Base-by-base conservation (phyloP, 2,888 invertebrate genomes). In the Ochropleura leucogaster region DNA sequence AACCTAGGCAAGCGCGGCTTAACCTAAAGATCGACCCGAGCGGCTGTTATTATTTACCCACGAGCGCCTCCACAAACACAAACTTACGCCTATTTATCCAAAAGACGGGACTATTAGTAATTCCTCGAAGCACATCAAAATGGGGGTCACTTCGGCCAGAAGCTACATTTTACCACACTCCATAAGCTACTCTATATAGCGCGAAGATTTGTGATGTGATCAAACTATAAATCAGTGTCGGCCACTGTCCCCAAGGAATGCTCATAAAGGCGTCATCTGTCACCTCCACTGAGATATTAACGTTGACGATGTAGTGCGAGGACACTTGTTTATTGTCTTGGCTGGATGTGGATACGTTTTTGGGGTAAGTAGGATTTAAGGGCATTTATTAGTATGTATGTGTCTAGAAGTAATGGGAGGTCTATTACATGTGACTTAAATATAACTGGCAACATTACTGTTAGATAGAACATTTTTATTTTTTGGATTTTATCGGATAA, bases 251-350 rank as follows among this genome's bases (percentile, higher is more conserved):
- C 81, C 68, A 70, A 86, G 88, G 87, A 87, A 87, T 87, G 87
- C 84, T 88, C 88, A 87, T 87, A 87, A 87, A 87, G 87, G 85
- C 77, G 65, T 81, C 88, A 87, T 87, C 88, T 78, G 85, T 87
- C 87, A 85, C 80, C 73, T 72, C 70, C 72, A 59, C 77, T 79
- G 79, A 85, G 84, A 84, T 84, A 87, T 83, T 87, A 85, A 77
- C 84, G 76, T 77, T 80, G 82, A 84, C 79, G 74, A 74, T 71
- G 59, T 72, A 74, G 73, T 78, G 76, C 30, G 68, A 42, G 53
- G 63, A 81, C 72, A 66, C 80, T 82, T 80, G 69, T 83, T 74
- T 72, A 82, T 83, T 80, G 69, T 74, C 80, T 65, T 66, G 30
- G 20, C 3, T 55, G 10, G 66, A 62, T 55, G 49, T 55, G 14